Evolutionary conservation across 2,888 invertebrate species (phyloP).

Genomic region (Allygus modestus): DNA sequence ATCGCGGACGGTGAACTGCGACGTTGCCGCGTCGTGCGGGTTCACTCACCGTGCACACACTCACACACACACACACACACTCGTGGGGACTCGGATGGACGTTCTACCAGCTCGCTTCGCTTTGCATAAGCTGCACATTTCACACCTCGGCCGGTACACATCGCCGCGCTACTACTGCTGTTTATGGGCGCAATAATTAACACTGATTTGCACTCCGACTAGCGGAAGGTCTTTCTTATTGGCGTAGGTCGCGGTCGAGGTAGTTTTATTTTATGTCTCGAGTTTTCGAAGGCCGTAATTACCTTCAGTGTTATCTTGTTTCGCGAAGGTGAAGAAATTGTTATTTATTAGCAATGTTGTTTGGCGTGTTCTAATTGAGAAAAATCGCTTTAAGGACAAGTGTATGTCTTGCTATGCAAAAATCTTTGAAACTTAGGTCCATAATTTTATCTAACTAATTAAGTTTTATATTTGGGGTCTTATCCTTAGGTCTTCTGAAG

Average conservation of each 20-base stretch:
- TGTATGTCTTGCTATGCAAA: no score
- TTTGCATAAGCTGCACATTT: background rate
- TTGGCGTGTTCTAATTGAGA: no score
- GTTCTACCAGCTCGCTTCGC: background rate
- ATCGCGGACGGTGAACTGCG: slow-evolving; percentile 43
- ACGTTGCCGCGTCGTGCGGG: slow-evolving; percentile 38
- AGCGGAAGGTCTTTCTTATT: slow-evolving; percentile 5
- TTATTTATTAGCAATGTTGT: background rate
- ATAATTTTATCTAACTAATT: no score
- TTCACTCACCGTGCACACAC: slow-evolving; percentile 37
- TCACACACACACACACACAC: slow-evolving; percentile 12
- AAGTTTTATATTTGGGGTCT: no score
- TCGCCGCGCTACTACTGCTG: background rate
- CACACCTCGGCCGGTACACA: background rate
- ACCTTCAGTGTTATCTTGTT: slow-evolving; percentile 1
- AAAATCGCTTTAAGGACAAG: no score
- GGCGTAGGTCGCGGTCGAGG: slow-evolving; percentile 8
- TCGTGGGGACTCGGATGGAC: background rate
- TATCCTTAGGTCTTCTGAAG: no score
- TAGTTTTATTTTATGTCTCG: background rate
- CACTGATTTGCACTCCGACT: slow-evolving; percentile 16
- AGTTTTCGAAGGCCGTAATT: slow-evolving; percentile 2
- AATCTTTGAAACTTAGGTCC: no score
- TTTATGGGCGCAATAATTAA: slow-evolving; percentile 2
- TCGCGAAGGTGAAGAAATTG: slow-evolving; percentile 2